Percentiles rank a stretch among this genome's conserved stretches.
These are phyloP conservation scores for Dipodomys ordii DNA, from an alignment of 2,113 vertebrate species.

Conservation along the genomic window DNA sequence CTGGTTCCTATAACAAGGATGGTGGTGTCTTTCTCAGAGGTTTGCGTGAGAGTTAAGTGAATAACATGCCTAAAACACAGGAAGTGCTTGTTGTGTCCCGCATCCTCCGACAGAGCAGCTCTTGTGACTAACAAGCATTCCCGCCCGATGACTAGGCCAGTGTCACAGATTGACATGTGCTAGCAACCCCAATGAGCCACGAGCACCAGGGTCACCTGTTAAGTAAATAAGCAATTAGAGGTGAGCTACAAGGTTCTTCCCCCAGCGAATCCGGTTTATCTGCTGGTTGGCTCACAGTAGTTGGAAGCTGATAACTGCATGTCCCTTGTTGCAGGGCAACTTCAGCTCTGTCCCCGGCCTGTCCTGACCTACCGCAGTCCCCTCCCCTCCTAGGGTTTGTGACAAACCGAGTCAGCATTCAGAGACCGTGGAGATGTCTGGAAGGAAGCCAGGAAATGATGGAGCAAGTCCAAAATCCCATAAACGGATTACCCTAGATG, in stretches of 20 bases:
- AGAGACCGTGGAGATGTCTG: background rate
- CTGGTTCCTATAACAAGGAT: background rate
- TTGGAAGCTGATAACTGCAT: background rate
- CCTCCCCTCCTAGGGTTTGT: background rate
- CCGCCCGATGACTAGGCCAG: background rate
- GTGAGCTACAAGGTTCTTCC: background rate
- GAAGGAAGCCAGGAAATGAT: conserved; percentile 42
- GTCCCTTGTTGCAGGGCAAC: background rate
- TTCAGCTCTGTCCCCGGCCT: background rate
- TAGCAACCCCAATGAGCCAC: conserved; percentile 44
- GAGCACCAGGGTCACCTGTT: background rate
- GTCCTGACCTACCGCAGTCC: background rate
- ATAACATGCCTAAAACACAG: background rate
- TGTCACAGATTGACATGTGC: conserved; percentile 4
- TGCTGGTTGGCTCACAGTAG: background rate
- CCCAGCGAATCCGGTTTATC: conserved; percentile 34
- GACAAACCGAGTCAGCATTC: background rate
- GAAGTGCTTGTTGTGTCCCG: background rate
- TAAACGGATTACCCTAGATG: conserved; percentile 34
- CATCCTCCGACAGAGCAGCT: background rate
- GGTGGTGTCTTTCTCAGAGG: background rate
- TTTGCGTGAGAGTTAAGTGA: background rate
- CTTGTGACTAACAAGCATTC: background rate
- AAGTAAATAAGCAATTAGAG: conserved; percentile 53
- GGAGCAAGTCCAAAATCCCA: conserved; percentile 28